Base-by-base conservation (phyloP, 2,888 invertebrate genomes). In the Dysmachus trigonus region DNA sequence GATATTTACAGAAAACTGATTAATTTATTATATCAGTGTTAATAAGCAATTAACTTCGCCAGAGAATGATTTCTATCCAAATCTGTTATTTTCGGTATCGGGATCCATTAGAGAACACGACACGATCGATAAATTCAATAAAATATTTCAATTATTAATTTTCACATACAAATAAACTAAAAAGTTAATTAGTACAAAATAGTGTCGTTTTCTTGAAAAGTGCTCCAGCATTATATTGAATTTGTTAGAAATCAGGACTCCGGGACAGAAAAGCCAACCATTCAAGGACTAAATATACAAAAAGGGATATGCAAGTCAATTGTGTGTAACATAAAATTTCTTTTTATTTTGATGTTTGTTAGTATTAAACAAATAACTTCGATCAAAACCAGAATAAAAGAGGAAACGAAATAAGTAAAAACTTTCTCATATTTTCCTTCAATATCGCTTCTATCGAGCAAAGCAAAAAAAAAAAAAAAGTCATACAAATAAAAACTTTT, bases 341-440 rank as follows among this genome's bases (percentile, higher is more conserved):
- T 18, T n/a, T 79, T 79, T 79, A 79, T 79, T 79, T 62, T 62
- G 62, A 62, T 79, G 79, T 47, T 47, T 30, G 35, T 79, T 79
- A 79, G 51, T 79, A 76, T 47, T 79, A 79, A 79, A 79, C 79
- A 79, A 79, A 79, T 79, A 79, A 38, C 76, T 76, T 76, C 38
- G 35, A 35, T 76, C 76, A 76, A 76, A 62, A 62, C 62, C 62
- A 62, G 62, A 62, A 62, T 62, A 62, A 62, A 62, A 62, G 62
- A 62, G 18, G 62, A 62, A 62, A 62, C n/a, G 62, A 33, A 15
- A 73, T 73, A 62, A 62, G 22, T 62, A 73, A 73, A 73, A 73
- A 51, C 22, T 30, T 79, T 79, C 7, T 47, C 33, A 79, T 47
- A 79, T 51, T 47, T 30, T 79, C 47, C 30, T 38, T 79, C 31